Evolutionary conservation across 2,113 vertebrate genomes (phyloP), one percentile per base, ranked within the genome.

Genomic region (Pangasianodon gigas): DNA sequence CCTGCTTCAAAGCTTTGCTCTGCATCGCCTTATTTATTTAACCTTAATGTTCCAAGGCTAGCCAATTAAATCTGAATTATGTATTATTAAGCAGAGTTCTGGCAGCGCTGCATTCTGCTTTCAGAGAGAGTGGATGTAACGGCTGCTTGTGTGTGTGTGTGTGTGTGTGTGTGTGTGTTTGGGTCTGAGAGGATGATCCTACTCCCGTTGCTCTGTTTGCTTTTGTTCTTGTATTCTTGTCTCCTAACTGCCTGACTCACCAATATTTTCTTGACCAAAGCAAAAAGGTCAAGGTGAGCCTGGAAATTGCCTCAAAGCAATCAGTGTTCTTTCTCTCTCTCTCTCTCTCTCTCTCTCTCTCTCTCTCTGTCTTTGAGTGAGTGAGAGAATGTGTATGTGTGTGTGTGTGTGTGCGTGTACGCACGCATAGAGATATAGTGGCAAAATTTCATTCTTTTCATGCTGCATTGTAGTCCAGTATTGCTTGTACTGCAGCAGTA

Each of bases 281-380:
- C 44, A 86, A 83, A 88, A 96, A 96, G 96, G 95, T 95, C 95
- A 95, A 95, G 95, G 96, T 95, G 94, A 93, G 90, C 79, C 67
- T 16, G 90, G 92, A 95, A 95, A 95, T 95, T 94, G 94, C 93
- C 94, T 96, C 92, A 92, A 93, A 95, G 95, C 95, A 94, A 95
- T 95, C 94, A 94, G 93, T 56, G 37, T 37, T 62, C 60, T 62
- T 18, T 62, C 60, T 62, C 60, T 62, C 60, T 62, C 60, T 62
- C 58, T 62, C 65, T 67, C 65, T 69, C 65, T n/a, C 58, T 62
- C 65, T 67, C 65, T 69, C 65, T n/a, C 29, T 67, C 67, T 13
- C n/a, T 14, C 67, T 37, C 67, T 71, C 11, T 71, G 3, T n/a
- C 7, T 67, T 90, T 37, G 60, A 69, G 41, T 79, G 90, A 14